A percentile compares a stretch with the other conserved stretches of the same genome.
phyloP scores from a whole-genome alignment of 2,797 vertebrate genomes.

The Decapterus maruadsi region DNA sequence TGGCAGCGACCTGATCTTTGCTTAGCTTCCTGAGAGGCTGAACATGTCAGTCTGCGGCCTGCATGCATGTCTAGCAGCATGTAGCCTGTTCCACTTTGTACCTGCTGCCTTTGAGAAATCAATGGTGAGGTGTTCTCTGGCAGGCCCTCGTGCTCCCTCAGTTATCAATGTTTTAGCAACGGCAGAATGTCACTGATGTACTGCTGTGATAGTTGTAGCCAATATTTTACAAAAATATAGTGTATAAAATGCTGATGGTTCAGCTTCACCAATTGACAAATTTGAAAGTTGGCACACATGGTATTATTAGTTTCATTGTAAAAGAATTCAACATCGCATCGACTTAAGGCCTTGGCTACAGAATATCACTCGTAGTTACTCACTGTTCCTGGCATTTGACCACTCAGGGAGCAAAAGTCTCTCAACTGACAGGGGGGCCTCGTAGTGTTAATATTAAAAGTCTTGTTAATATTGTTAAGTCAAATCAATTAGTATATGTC shows the following conservation, averaged over 20 bases:
- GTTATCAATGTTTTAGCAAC: slow-evolving; percentile 1
- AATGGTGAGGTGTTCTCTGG: slow-evolving; percentile 37
- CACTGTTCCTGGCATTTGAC: background rate
- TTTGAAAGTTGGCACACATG: background rate
- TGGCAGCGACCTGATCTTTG: slow-evolving; percentile 37
- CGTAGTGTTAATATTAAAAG: background rate
- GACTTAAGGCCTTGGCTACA: background rate
- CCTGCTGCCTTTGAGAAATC: slow-evolving; percentile 51
- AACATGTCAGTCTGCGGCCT: slow-evolving; percentile 40
- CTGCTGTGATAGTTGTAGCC: background rate
- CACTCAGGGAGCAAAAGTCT: background rate
- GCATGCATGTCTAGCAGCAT: slow-evolving; percentile 38
- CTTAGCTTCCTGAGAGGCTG: slow-evolving; percentile 43
- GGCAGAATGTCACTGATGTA: background rate
- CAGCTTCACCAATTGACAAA: background rate
- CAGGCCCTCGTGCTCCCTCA: background rate
- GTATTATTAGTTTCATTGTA: background rate
- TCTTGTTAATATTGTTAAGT: background rate
- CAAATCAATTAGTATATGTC: slow-evolving; percentile 2
- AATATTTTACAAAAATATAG: background rate
- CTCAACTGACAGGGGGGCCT: background rate
- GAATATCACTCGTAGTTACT: too few relatives aligned
- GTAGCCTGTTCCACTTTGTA: slow-evolving; percentile 55
- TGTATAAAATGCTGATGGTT: background rate
- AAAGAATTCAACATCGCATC: background rate